Percentiles rank a stretch among this genome's conserved stretches.
Conservation (phyloP, 2,888 invertebrate species). For the Microplitis manilae region DNA sequence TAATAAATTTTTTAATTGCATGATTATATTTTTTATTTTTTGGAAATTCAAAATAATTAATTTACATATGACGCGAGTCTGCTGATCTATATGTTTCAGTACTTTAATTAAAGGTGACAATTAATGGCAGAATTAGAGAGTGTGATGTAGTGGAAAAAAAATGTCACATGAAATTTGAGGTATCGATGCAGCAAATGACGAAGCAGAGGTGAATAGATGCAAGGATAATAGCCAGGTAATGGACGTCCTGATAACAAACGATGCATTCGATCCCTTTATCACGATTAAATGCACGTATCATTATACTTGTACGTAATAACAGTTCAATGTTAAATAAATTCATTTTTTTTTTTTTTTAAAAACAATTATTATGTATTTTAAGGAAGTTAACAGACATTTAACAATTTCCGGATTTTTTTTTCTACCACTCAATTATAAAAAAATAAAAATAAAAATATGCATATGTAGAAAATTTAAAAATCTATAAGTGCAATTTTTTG, state of each 20-base stretch:
- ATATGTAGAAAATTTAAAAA: too few species aligned
- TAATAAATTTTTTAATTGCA: not conserved
- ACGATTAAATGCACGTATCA: slow-evolving; percentile 6
- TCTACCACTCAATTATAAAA: not conserved
- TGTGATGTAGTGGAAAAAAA: not conserved
- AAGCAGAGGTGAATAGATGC: slow-evolving; percentile 52
- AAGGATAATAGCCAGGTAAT: slow-evolving; percentile 64
- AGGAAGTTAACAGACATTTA: not conserved
- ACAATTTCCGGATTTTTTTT: not conserved
- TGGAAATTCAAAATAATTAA: not conserved
- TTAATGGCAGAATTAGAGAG: not conserved
- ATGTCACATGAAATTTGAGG: slow-evolving; percentile 20
- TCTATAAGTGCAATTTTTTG: too few species aligned
- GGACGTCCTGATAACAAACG: slow-evolving; percentile 62
- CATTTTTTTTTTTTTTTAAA: not conserved
- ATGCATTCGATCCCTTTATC: slow-evolving; percentile 31
- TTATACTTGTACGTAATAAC: not conserved
- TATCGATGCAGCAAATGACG: slow-evolving; percentile 29
- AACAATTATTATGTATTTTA: too few species aligned
- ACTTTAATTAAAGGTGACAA: not conserved
- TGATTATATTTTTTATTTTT: not conserved
- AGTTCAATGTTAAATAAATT: not conserved
- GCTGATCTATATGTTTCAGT: too few species aligned
- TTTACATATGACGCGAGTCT: not conserved
- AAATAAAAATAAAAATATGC: not conserved